phyloP scores from a whole-genome alignment of 2,113 vertebrate genomes.

The Nycticebus coucang region DNA sequence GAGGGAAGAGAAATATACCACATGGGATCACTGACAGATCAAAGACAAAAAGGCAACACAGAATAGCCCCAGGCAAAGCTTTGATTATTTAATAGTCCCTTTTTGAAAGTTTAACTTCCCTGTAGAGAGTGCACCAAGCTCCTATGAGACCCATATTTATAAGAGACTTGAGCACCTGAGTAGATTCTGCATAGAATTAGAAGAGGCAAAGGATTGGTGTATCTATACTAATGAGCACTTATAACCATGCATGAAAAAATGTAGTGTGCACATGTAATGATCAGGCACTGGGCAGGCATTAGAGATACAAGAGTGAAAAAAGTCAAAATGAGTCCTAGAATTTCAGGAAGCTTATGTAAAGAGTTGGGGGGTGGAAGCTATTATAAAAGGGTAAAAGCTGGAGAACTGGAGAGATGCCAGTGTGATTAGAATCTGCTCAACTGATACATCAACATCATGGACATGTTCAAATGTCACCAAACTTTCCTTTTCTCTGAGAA shows the following conservation, averaged over 20 bases:
- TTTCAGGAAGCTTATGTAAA: neutral
- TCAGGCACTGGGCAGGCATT: neutral
- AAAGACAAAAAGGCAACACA: constrained; percentile 61
- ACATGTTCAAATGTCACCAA: neutral
- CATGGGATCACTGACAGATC: constrained; percentile 51
- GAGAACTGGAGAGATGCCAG: neutral
- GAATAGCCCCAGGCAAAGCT: constrained; percentile 47
- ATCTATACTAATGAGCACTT: neutral
- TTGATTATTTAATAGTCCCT: constrained; percentile 65
- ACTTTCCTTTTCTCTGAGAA: neutral
- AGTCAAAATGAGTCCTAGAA: neutral
- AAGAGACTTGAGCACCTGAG: neutral
- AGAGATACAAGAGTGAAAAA: neutral
- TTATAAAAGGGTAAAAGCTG: neutral
- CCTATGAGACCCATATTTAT: neutral
- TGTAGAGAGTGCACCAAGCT: neutral
- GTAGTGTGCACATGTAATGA: neutral
- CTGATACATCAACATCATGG: neutral
- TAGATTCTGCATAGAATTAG: neutral
- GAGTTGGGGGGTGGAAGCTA: neutral
- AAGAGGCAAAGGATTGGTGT: neutral
- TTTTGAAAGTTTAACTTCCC: constrained; percentile 64
- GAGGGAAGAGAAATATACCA: constrained; percentile 23
- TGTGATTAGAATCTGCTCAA: neutral
- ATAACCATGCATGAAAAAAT: neutral